Percentiles rank a stretch among this genome's conserved stretches.
These are phyloP conservation scores for Crotalus helleri DNA, from an alignment of 2,113 vertebrate genomes.

Conservation along the genomic window DNA sequence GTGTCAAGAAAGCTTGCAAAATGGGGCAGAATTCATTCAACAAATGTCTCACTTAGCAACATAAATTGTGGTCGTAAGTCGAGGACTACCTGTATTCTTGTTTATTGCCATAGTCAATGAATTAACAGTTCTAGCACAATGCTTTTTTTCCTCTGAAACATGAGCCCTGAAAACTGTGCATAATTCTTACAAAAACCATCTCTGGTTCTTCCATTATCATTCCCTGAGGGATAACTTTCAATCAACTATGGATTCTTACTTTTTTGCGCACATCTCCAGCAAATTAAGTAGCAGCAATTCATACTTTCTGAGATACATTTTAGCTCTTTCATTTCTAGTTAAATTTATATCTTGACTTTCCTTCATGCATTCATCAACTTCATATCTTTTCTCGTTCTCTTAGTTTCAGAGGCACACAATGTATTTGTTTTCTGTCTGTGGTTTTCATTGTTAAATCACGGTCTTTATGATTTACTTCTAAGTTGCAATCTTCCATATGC, in stretches of 20 bases:
- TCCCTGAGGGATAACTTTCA: not conserved
- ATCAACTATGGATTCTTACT: not conserved
- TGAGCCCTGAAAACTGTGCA: not conserved
- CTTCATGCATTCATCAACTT: not conserved
- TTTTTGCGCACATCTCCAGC: not conserved
- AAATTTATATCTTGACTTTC: not conserved
- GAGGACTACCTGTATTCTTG: not conserved
- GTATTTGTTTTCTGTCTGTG: not conserved
- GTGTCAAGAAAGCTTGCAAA: no score
- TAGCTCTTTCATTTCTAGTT: not conserved
- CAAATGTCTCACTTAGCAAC: no score
- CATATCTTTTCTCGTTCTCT: not conserved
- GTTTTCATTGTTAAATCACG: not conserved
- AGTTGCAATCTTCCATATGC: not conserved
- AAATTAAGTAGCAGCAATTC: not conserved
- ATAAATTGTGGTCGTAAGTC: no score
- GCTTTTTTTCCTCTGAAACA: not conserved
- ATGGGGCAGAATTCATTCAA: no score
- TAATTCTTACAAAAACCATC: not conserved
- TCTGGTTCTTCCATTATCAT: not conserved
- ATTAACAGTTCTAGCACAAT: not conserved
- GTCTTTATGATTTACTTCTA: not conserved
- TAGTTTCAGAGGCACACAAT: not conserved
- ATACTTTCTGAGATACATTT: not conserved
- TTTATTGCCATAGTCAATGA: not conserved